Base-by-base conservation (phyloP, 2,888 invertebrate species). In the Thymelicus sylvestris region DNA sequence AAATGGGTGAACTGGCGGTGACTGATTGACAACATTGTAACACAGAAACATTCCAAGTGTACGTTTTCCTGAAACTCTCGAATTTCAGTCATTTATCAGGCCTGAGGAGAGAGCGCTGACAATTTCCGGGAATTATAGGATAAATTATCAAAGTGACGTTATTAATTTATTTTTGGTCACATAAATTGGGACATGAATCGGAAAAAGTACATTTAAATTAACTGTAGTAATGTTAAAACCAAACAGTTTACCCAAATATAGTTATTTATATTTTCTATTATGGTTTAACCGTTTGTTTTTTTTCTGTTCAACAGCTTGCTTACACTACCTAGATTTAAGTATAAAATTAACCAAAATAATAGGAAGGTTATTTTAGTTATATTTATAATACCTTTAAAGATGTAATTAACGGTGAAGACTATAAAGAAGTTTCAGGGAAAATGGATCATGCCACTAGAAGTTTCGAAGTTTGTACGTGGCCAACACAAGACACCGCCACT, bases 1-100 rank as follows among this genome's bases (percentile, higher is more conserved):
- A 83, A 86, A 86, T 80, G 81, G 80, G 83, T 78, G 81, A 79
- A 81, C 84, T 80, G 86, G 81, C 83, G 79, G 83, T 86, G 89
- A 89, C 89, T 92, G 92, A 92, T 92, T 91, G 92, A 91, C 90
- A 91, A 91, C 89, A 87, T 86, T 90, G 89, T 90, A 83, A 82
- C 75, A 73, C 71, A 74, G 72, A 77, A 86, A 86, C 86, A 82
- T 82, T 78, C 72, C 57, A 13, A 68, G 48, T 69, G 75, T 77
- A 80, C 83, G 81, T 88, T 86, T 86, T 78, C 84, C 79, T 79
- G 80, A 73, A 76, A 80, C 78, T 76, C 74, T 73, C 72, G 78
- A 82, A 82, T 81, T 81, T 79, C 79, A 77, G 79, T 81, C 84
- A 85, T 88, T 86, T 86, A 82, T 87, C 84, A 75, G 71, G 71